Base-by-base conservation (phyloP, 2,888 invertebrate species). In the Drosophila mulleri region DNA sequence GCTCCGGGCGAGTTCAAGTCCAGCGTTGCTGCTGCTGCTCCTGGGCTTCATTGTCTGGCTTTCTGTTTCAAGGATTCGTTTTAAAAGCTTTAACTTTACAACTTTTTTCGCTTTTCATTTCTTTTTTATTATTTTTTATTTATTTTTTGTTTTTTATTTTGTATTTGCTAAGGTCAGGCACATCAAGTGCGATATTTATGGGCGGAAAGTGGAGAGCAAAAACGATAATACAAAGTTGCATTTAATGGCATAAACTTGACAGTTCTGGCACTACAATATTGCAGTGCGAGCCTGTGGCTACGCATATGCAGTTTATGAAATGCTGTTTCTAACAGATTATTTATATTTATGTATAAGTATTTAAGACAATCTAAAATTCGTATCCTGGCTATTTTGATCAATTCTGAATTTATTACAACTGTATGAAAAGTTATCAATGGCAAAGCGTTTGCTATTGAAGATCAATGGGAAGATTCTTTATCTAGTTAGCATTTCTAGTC, bases 61-160 rank as follows among this genome's bases (percentile, higher is more conserved):
- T 74, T 74, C 18, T 60, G 61, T 62, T 77, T 70, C 67, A 77
- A 67, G 70, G 70, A 78, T 78, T 78, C 54, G 70, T 71, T 78
- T 71, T 62, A 65, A 78, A 78, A 71, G 75, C 71, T 64, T 78
- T 78, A 78, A 67, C 79, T 78, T 78, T 71, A 16, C 37, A 78
- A 78, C 59, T 78, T 70, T 69, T 23, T 74, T 70, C 2, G 12
- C 18, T 44, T 14, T 12, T 2, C 18, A 2, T 9, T 44, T 20
- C 18, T 44, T 20, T 48, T 57, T 64, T 70, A 11, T 70, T 54
- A 44, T 66, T 61, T 61, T 63, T 14, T 69, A 2, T 8, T 39
- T 64, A 7, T 26, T 26, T 1, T 26, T 26, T 26, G 2, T 23
- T 23, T 23, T 23, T n/a, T n/a, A 5, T 32, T 6, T 29, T 20